Base-by-base conservation (phyloP, 1,140 invertebrate genomes). In the Dinoponera quadriceps region DNA sequence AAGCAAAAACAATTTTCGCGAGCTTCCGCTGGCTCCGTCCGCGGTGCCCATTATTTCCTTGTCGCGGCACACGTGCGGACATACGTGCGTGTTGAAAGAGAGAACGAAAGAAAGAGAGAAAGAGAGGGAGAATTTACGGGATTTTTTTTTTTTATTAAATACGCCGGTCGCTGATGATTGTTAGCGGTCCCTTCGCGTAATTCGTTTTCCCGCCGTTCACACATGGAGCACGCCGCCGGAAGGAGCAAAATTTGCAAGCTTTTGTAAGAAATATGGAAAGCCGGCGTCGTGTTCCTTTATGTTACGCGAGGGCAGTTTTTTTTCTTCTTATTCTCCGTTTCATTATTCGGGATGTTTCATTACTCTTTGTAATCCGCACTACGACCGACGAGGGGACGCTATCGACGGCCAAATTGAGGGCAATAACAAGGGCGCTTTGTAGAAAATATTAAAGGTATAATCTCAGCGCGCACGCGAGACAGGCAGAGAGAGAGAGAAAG, bases 261-360 rank as follows among this genome's bases (percentile, higher is more conserved):
- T 80, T 80, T 80, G 22, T 57, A 69, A 80, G 65, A 80, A 69
- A 69, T 57, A 57, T 57, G 51, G 51, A 80, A 69, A 9, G 1
- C 18, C n/a, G 63, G n/a, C n/a, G n/a, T n/a, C 14, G 33, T 44
- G 63, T 78, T 68, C 33, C 51, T 80, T 80, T 80, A 69, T 80
- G 16, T 20, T 44, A 33, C 33, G 25, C 65, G 33, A 13, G 25
- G 51, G 55, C 38, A 33, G 16, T 7, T 63, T 63, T 63, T 63
- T 29, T 27, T 69, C 54, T 71, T 55, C 48, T 80, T 69, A 68
- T 69, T 51, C 44, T 55, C 25, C 16, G 38, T 80, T 80, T 59
- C 54, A 57, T 80, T 80, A 80, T 80, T 80, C 51, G 25, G n/a
- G 65, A 71, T 71, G 33, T 80, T 80, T 80, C 75, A 80, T 80